Evolutionary conservation across 2,888 invertebrate species (phyloP).

Genomic region (Panopea generosa): DNA sequence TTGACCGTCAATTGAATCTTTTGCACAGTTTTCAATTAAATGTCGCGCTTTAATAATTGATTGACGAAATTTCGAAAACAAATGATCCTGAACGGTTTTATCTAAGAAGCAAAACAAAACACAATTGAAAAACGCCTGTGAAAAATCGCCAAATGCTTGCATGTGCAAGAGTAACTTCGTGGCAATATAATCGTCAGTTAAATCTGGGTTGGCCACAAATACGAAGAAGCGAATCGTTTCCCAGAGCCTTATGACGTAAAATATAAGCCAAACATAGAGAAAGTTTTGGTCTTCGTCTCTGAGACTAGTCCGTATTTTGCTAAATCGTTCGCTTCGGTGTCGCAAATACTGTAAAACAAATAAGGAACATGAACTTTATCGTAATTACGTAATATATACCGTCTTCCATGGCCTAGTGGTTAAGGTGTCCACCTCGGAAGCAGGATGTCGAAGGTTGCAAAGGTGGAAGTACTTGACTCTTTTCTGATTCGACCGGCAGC

Average conservation of each 20-base stretch:
- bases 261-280: constrained; percentile 52
- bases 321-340: constrained; percentile 6
- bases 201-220: not conserved
- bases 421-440: too few species aligned
- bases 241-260: constrained; percentile 56
- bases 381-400: not conserved
- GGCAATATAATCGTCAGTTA: not conserved
- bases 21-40: too few species aligned
- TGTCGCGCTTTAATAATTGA: too few species aligned
- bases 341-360: not conserved
- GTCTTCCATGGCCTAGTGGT: too few species aligned
- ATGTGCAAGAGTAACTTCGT: constrained; percentile 31
- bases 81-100: constrained; percentile 19
- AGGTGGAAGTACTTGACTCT: too few species aligned
- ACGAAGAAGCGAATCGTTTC: constrained; percentile 57
- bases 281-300: constrained; percentile 57
- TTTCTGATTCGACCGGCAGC: too few species aligned
- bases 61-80: too few species aligned
- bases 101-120: constrained; percentile 60
- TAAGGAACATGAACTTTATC: too few species aligned
- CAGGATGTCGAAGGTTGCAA: too few species aligned
- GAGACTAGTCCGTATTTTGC: constrained; percentile 27
- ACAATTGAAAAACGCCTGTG: constrained; percentile 56
- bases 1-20: too few species aligned
- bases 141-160: constrained; percentile 58